phyloP scores from a whole-genome alignment of 2,113 vertebrate genomes.

The Otolemur garnettii region DNA sequence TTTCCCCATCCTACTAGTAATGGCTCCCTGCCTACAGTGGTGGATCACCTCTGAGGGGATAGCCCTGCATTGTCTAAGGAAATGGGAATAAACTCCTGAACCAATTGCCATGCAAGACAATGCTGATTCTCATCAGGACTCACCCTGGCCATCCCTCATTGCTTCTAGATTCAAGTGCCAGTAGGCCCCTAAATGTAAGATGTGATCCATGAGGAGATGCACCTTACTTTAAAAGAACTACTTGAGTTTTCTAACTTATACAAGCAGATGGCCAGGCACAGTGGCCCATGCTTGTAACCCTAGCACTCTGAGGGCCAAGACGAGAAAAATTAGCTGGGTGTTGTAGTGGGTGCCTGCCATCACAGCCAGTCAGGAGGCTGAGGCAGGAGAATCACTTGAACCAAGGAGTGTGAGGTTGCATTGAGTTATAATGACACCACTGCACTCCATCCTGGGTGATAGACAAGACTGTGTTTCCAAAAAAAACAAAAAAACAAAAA shows the following conservation, averaged over 20 bases:
- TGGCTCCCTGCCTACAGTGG: background rate
- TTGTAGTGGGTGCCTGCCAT: no score
- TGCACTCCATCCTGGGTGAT: no score
- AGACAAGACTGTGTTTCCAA: no score
- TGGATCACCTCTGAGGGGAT: background rate
- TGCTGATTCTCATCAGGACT: background rate
- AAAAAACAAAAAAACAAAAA: no score
- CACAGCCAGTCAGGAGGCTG: no score
- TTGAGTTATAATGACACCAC: no score
- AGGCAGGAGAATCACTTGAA: no score
- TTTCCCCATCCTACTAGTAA: background rate
- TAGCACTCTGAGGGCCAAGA: no score
- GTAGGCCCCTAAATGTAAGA: background rate
- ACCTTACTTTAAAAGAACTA: background rate
- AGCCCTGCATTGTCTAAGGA: background rate
- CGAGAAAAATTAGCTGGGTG: no score
- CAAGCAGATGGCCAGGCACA: no score
- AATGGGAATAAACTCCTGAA: background rate
- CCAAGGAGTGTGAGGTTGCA: no score
- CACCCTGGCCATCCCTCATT: background rate
- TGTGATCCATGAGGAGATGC: background rate
- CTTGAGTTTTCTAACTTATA: background rate
- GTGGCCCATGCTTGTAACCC: no score
- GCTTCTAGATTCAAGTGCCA: background rate
- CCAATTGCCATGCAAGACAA: background rate